These are phyloP conservation scores for Tragelaphus imberbis DNA, from an alignment of 2,113 vertebrate species.

Conservation along the genomic window DNA sequence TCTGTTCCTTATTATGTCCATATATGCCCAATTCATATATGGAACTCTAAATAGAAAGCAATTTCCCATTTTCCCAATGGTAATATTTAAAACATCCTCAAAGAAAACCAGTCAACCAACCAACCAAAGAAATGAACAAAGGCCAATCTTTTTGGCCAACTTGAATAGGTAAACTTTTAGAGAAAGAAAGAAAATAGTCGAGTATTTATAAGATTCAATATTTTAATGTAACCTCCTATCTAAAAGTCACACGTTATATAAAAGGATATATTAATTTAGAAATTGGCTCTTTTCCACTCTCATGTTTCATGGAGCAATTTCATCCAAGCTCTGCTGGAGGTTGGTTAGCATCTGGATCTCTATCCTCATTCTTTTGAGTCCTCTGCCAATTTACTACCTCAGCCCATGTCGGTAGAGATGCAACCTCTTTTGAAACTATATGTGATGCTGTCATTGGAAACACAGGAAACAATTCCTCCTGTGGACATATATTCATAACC, in stretches of 20 bases:
- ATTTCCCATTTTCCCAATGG: neutral
- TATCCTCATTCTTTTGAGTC: neutral
- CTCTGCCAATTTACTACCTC: neutral
- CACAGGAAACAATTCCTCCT: neutral
- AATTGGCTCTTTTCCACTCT: neutral
- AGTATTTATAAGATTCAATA: neutral
- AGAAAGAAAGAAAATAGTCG: neutral
- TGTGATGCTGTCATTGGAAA: neutral
- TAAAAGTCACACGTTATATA: neutral
- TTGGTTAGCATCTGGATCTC: neutral
- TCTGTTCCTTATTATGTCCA: neutral
- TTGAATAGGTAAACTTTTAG: neutral
- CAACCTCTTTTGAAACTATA: neutral
- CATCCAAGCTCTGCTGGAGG: neutral
- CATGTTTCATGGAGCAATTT: neutral
- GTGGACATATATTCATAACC: neutral
- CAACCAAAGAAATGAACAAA: neutral
- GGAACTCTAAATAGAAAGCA: neutral
- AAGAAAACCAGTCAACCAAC: neutral
- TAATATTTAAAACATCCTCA: neutral
- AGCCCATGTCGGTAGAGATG: accelerated
- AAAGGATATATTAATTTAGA: neutral
- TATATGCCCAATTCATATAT: neutral
- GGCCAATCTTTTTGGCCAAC: neutral
- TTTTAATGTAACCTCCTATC: neutral